Conservation (phyloP, 1,140 invertebrate genomes). For the Heliconius eleuchia region DNA sequence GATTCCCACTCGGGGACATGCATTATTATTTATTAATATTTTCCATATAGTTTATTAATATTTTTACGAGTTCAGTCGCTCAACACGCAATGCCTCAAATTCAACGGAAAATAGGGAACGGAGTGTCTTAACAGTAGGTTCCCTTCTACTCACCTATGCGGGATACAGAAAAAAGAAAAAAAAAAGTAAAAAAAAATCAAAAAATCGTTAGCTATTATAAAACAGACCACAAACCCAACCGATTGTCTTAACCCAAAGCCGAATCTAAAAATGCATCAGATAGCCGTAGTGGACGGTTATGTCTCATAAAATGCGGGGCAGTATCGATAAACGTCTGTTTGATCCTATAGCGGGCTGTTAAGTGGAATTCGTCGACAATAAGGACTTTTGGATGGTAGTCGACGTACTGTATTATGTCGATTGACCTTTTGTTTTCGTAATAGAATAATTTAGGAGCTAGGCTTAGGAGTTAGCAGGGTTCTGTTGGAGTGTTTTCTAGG, state of each 20-base stretch:
- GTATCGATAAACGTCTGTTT: conserved; percentile 60
- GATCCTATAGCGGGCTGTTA: conserved; percentile 39
- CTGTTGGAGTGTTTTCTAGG: neutral
- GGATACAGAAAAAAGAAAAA: no score
- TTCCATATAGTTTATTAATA: no score
- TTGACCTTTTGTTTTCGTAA: conserved; percentile 38
- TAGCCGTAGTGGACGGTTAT: conserved; percentile 61
- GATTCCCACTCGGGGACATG: no score
- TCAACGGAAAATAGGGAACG: no score
- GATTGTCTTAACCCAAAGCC: conserved; percentile 75
- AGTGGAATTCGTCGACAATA: conserved; percentile 44
- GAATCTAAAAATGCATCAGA: conserved; percentile 79
- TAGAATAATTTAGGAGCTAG: conserved; percentile 28
- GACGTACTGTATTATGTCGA: conserved; percentile 22
- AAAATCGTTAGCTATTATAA: conserved; percentile 24
- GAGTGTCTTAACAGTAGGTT: no score
- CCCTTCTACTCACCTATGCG: no score
- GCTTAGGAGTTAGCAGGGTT: neutral
- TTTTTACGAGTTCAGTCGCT: no score
- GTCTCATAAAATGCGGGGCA: conserved; percentile 72
- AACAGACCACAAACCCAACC: conserved; percentile 43
- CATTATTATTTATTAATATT: no score
- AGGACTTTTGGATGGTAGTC: conserved; percentile 37
- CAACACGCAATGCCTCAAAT: no score
- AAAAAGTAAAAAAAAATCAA: neutral